Conservation (phyloP, 2,888 invertebrate species). For the Ectemnius cavifrons region DNA sequence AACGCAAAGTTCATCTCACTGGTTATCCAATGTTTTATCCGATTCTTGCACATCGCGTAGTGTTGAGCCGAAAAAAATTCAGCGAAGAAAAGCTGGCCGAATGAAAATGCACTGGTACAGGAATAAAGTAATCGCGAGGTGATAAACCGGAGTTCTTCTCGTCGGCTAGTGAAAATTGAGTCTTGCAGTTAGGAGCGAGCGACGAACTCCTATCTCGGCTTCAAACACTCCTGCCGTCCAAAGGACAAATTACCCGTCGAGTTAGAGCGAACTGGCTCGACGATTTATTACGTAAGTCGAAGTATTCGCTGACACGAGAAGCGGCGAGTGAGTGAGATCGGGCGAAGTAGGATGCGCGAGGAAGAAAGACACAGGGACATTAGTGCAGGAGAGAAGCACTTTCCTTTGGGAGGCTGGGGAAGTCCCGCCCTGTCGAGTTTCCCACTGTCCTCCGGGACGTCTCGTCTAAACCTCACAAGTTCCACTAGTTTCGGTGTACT, state of each 20-base stretch:
- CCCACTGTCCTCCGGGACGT: constrained; percentile 52
- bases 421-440: constrained; percentile 61
- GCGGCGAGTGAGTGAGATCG: constrained; percentile 6
- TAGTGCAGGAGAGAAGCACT: constrained; percentile 44
- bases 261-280: neutral
- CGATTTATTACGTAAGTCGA: constrained; percentile 5
- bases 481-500: constrained; percentile 47
- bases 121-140: neutral
- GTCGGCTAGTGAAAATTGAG: neutral
- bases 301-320: constrained; percentile 14
- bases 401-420: constrained; percentile 51
- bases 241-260: no score
- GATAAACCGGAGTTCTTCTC: neutral
- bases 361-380: constrained; percentile 16
- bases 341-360: constrained; percentile 10
- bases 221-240: constrained; percentile 15
- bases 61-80: neutral
- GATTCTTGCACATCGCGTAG: neutral
- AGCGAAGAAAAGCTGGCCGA: neutral
- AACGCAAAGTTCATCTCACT: neutral
- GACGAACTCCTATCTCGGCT: constrained; percentile 11
- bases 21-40: neutral
- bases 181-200: neutral
- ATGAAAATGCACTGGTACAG: neutral
- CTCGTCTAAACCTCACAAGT: constrained; percentile 52